A percentile compares a stretch with the other conserved stretches of the same genome.
Evolutionary conservation across 2,113 vertebrate species (phyloP).

Genomic region (Sturnus vulgaris): DNA sequence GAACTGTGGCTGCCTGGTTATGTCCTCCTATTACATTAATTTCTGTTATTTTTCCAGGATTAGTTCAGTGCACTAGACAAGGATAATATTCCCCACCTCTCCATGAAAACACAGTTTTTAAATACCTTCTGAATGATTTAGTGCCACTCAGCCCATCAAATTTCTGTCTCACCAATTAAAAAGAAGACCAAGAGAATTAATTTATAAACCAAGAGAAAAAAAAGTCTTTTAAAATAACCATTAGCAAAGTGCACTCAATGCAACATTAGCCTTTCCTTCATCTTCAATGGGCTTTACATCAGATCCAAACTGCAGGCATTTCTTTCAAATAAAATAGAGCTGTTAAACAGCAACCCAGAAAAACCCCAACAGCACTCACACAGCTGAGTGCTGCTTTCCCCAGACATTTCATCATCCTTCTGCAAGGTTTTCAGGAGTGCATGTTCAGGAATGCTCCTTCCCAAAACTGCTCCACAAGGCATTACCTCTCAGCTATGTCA

Average conservation of each 20-base stretch:
- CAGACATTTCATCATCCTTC: background rate
- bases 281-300: background rate
- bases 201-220: background rate
- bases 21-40: background rate
- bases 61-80: background rate
- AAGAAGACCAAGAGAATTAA: background rate
- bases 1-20: background rate
- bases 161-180: background rate
- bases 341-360: background rate
- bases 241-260: background rate
- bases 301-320: background rate
- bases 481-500: rapidly evolving
- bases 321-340: background rate
- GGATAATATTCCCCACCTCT: background rate
- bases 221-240: background rate
- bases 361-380: background rate
- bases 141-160: background rate
- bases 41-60: slow-evolving; percentile 13
- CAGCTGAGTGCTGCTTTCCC: background rate
- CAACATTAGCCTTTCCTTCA: background rate
- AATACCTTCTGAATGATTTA: slow-evolving; percentile 19
- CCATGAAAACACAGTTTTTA: background rate
- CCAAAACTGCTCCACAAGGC: background rate
- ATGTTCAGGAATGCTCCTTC: background rate
- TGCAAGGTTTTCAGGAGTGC: background rate